These are phyloP conservation scores for Ichneumon xanthorius DNA, from an alignment of 2,888 invertebrate species.

Conservation along the genomic window DNA sequence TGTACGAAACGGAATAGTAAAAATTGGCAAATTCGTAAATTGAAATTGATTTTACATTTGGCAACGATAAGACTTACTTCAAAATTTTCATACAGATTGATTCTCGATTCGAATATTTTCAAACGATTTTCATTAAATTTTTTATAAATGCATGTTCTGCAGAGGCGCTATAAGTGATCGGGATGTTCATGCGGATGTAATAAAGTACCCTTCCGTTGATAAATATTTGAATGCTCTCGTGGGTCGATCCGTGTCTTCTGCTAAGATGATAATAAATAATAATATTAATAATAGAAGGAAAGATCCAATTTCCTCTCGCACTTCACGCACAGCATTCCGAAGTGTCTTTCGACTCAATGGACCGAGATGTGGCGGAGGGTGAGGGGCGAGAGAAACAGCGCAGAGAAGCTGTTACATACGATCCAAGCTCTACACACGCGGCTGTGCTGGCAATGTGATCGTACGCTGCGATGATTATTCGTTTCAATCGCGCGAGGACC, in stretches of 20 bases:
- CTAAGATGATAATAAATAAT: constrained; percentile 36
- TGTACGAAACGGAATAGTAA: background rate
- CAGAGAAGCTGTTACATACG: constrained; percentile 8
- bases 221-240: constrained; percentile 43
- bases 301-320: constrained; percentile 54
- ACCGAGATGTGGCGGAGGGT: background rate
- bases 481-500: constrained; percentile 66
- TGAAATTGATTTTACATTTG: background rate
- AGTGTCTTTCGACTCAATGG: constrained; percentile 50
- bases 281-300: constrained; percentile 40
- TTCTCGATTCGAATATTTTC: background rate
- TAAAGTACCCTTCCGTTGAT: background rate
- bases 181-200: background rate
- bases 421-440: background rate
- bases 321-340: constrained; percentile 41
- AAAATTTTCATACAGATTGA: background rate
- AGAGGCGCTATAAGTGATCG: background rate
- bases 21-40: background rate
- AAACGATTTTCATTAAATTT: background rate
- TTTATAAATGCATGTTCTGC: background rate
- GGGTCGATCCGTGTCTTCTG: constrained; percentile 36
- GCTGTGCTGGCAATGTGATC: constrained; percentile 41
- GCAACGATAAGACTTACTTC: background rate
- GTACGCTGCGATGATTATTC: constrained; percentile 63
- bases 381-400: constrained; percentile 4